Base-by-base conservation (phyloP, 2,888 invertebrate genomes). In the Hedychridium roseum region DNA sequence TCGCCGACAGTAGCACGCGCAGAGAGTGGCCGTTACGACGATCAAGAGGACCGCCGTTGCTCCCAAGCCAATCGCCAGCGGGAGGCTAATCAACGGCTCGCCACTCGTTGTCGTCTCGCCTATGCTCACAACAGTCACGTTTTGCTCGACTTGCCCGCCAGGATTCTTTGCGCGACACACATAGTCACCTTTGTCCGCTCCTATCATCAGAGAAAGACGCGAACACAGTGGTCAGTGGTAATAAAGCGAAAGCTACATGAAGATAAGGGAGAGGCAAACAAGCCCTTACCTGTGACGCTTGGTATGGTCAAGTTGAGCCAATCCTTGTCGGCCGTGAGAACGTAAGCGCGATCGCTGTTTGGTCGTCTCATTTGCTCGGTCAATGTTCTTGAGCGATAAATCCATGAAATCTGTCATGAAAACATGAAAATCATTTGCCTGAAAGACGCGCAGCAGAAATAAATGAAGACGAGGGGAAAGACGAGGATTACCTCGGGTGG, bases 111-210 rank as follows among this genome's bases (percentile, higher is more conserved):
- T 11, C 1, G 60, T 52, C 36, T 81, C 78, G 1, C 80, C 74
- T 43, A 79, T 71, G 7, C 85, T 80, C 2, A 84, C 80, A 44
- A 94, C 74, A 9, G 87, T 88, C 9, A 93, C 80, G 72, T 90
- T 91, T 34, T 86, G 85, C 71, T 91, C 90, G 55, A 88, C 89
- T 2, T 86, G 85, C 0, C 94, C 94, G 0, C 91, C 94, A 0
- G 86, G 84, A 76, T 92, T 94, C 69, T 87, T 89, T 0, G 93
- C 94, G 2, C 89, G 84, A 70, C 94, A 95, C 32, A 86, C 82
- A 74, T 91, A 91, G 39, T 87, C 85, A 1, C 91, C 91, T 61
- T 86, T 85, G 70, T 91, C 91, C 9, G 84, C 83, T 5, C 79
- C n/a, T n/a, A n/a, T n/a, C n/a, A n/a, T n/a, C n/a, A n/a, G n/a